phyloP scores from a whole-genome alignment of 1,140 invertebrate species.

The Dysdera silvatica region DNA sequence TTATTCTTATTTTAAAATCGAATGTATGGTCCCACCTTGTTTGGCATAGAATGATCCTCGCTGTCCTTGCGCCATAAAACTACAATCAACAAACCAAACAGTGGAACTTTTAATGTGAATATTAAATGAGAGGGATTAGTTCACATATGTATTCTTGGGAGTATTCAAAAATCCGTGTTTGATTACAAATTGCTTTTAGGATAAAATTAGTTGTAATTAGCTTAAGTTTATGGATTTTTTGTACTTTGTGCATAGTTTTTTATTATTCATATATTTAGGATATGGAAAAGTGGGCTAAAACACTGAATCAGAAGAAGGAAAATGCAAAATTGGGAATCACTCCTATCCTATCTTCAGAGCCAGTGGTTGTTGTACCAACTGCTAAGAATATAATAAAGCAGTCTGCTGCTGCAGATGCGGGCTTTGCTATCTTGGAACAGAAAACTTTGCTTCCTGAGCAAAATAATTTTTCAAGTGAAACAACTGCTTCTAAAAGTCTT shows the following conservation, averaged over 20 bases:
- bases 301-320: constrained; percentile 94
- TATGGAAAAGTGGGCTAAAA: constrained; percentile 95
- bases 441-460: constrained; percentile 37
- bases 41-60: too few species aligned
- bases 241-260: not conserved
- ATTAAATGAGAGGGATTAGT: too few species aligned
- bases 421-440: constrained; percentile 77
- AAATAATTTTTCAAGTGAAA: not conserved
- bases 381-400: constrained; percentile 41
- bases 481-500: constrained; percentile 3
- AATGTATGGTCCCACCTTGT: too few species aligned
- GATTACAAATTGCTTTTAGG: not conserved
- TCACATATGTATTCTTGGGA: not conserved
- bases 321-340: constrained; percentile 59
- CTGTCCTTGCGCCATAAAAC: too few species aligned
- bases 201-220: not conserved
- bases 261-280: too few species aligned
- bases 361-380: not conserved
- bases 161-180: not conserved
- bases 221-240: too few species aligned
- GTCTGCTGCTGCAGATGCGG: constrained; percentile 72
- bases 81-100: too few species aligned
- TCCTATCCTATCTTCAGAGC: constrained; percentile 24
- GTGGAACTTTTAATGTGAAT: too few species aligned
- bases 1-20: too few species aligned